Base-by-base conservation (phyloP, 2,888 invertebrate species). In the Oligia strigilis region DNA sequence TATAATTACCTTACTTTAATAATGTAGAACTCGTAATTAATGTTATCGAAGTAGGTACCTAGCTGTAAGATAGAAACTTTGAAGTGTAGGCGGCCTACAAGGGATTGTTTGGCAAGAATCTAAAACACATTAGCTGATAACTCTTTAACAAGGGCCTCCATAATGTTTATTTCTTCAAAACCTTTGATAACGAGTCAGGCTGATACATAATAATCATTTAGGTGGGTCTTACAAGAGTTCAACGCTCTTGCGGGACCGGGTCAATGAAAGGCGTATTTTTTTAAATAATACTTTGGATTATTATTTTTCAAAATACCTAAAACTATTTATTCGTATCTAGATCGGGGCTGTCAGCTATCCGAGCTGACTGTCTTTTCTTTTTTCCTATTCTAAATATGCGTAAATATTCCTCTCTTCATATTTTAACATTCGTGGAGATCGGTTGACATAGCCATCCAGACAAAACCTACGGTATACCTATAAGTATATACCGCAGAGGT, bases 11-110 rank as follows among this genome's bases (percentile, higher is more conserved):
- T 49, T 72, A 19, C 19, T 55, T 52, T 14, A 78, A 43, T 55
- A 64, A 74, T 46, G 19, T 55, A 36, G 14, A 75, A 81, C 29
- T 77, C 62, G 4, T 72, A 75, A 77, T 81, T 73, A 79, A 67
- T 75, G 36, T 69, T 69, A 75, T 65, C 71, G 67, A 74, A 58
- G 29, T 71, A 75, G 17, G 6, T 62, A 64, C 36, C 9, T 64
- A 19, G 29, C n/a, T 81, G 23, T 69, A 19, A 29, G 55, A 60
- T 60, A 60, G 14, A 62, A 72, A 83, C 74, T 78, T 69, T 29
- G 14, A 65, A 5, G 23, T n/a, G 46, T 80, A 55, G 49, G 65
- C 71, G 43, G 60, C n/a, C 19, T 62, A 64, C 62, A 65, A 62
- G 40, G 13, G 74, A 14, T 62, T 74, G 14, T 62, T 65, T 19